A percentile compares a stretch with the other conserved stretches of the same genome.
Conservation (phyloP, 2,113 vertebrate species). For the Oncorhynchus nerka region DNA sequence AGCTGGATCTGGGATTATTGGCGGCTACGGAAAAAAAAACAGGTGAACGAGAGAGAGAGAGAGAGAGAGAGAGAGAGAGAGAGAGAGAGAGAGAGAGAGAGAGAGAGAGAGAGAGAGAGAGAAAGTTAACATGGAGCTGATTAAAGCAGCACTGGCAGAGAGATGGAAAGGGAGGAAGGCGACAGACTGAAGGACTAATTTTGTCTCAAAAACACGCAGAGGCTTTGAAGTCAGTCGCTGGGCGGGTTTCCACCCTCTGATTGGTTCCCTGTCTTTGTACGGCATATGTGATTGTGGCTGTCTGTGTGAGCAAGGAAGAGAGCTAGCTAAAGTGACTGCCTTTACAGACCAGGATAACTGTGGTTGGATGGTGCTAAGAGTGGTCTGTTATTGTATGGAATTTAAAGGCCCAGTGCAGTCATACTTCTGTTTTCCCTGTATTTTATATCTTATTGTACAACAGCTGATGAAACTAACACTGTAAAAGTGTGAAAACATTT, state of each 20-base stretch:
- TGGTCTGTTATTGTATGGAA: background rate
- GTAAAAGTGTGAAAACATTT: too few species aligned
- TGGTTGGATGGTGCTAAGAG: too few species aligned
- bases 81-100: conserved; percentile 21
- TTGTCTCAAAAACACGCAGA: conserved; percentile 59
- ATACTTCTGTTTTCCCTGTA: too few species aligned
- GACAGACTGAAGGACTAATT: conserved; percentile 52
- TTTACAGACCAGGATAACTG: too few species aligned
- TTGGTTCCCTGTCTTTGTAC: conserved; percentile 59
- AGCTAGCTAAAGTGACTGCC: too few species aligned
- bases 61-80: background rate
- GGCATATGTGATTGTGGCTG: conserved; percentile 54
- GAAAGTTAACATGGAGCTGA: conserved; percentile 55
- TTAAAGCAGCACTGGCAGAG: conserved; percentile 52
- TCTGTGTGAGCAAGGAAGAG: background rate
- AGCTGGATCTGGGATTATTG: conserved; percentile 60
- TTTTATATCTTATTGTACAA: too few species aligned
- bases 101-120: background rate
- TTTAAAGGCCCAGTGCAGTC: too few species aligned
- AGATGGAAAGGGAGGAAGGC: conserved; percentile 24
- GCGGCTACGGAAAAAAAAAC: conserved; percentile 53
- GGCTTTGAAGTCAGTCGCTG: conserved; percentile 61
- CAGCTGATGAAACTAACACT: too few species aligned
- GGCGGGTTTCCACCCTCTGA: conserved; percentile 51
- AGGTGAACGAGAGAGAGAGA: conserved; percentile 45